A percentile compares a stretch with the other conserved stretches of the same genome.
These are phyloP conservation scores for Ceyx melanurus DNA, from an alignment of 2,113 vertebrate genomes.

Conservation along the genomic window DNA sequence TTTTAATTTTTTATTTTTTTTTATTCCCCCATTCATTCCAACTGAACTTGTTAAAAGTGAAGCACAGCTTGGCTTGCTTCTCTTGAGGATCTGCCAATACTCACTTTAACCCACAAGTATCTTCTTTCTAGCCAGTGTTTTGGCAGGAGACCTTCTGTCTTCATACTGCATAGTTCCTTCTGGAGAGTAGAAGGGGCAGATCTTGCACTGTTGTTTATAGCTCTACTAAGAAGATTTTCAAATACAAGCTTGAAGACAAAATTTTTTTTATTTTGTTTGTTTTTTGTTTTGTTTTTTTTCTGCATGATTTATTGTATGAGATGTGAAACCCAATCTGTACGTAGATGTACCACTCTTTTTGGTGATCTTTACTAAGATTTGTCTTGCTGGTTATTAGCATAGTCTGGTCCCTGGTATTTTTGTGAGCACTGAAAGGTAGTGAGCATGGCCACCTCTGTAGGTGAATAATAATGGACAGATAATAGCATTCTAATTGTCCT, in stretches of 20 bases:
- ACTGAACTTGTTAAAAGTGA: conserved; percentile 15
- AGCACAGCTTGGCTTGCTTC: conserved; percentile 4
- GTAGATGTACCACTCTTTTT: accelerated
- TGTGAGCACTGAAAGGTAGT: not conserved
- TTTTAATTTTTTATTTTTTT: not conserved
- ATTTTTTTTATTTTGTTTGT: not conserved
- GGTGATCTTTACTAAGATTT: not conserved
- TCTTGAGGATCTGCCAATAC: conserved; percentile 15
- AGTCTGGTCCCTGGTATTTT: not conserved
- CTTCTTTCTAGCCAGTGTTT: not conserved
- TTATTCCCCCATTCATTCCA: not conserved
- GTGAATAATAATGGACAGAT: too few species aligned
- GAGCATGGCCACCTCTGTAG: not conserved
- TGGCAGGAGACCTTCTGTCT: conserved; percentile 3
- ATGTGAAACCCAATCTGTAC: not conserved
- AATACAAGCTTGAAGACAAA: not conserved
- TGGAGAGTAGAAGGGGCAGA: not conserved
- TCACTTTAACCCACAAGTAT: conserved; percentile 22
- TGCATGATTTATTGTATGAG: not conserved
- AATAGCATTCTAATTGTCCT: not conserved
- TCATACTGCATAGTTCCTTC: not conserved
- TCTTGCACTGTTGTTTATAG: not conserved
- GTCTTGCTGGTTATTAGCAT: not conserved
- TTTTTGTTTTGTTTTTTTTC: not conserved
- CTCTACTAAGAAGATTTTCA: not conserved